Percentiles rank a stretch among this genome's conserved stretches.
Evolutionary conservation across 2,113 vertebrate genomes (phyloP).

Genomic region (Solea solea): DNA sequence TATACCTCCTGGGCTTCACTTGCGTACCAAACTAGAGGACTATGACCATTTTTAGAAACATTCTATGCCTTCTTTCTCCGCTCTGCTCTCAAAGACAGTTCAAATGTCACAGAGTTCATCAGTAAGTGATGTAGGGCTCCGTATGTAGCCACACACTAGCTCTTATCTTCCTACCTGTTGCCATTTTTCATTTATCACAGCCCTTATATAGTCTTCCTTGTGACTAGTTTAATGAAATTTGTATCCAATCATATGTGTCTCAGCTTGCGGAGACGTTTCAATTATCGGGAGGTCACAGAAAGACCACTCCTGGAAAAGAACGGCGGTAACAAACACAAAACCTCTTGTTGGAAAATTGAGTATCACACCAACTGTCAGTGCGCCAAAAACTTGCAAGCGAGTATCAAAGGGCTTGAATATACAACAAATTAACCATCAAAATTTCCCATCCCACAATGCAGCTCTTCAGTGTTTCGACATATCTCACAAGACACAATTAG

Average conservation of each 20-base stretch:
- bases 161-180: slow-evolving; percentile 50
- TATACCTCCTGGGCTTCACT: too few species aligned
- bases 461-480: slow-evolving; percentile 56
- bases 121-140: background rate
- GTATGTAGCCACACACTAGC: background rate
- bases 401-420: slow-evolving; percentile 24
- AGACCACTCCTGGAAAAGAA: too few species aligned
- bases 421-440: slow-evolving; percentile 41
- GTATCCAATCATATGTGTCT: slow-evolving; percentile 9
- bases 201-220: background rate
- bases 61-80: background rate
- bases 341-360: background rate
- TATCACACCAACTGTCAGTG: background rate
- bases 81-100: slow-evolving; percentile 2
- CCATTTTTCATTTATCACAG: slow-evolving; percentile 21
- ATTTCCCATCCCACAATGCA: slow-evolving; percentile 59
- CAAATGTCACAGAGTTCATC: slow-evolving; percentile 21
- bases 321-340: slow-evolving; percentile 6
- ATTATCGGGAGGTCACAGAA: too few species aligned
- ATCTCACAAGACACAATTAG: slow-evolving; percentile 73
- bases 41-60: too few species aligned
- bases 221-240: slow-evolving; percentile 9
- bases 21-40: too few species aligned
- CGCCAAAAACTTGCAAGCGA: slow-evolving; percentile 1
- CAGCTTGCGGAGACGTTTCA: background rate